Percentiles rank a stretch among this genome's conserved stretches.
phyloP scores from a whole-genome alignment of 2,888 invertebrate species.

The Emesis castigata region DNA sequence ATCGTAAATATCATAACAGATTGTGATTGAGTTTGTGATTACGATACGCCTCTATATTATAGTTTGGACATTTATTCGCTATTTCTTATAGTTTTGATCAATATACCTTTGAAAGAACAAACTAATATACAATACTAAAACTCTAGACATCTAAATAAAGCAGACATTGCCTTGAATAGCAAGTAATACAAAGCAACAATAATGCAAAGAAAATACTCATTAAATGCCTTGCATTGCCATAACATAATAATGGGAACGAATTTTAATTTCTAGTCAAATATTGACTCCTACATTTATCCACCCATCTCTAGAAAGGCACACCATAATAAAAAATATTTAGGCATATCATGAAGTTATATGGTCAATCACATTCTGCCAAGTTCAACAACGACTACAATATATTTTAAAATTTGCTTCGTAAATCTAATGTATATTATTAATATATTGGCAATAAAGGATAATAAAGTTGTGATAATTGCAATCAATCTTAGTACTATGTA shows the following conservation, averaged over 20 bases:
- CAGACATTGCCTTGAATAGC: not conserved
- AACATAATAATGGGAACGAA: too few relatives aligned
- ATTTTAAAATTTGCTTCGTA: not conserved
- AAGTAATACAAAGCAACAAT: too few relatives aligned
- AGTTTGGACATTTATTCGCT: not conserved
- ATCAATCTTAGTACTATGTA: conserved; percentile 80
- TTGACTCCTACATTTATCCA: too few relatives aligned
- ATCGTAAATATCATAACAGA: not conserved
- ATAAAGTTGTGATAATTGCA: conserved; percentile 72
- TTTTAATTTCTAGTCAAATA: too few relatives aligned
- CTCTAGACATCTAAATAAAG: too few relatives aligned
- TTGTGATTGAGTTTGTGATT: not conserved
- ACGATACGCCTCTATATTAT: not conserved
- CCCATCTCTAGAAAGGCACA: too few relatives aligned
- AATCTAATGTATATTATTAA: not conserved
- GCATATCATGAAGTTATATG: not conserved
- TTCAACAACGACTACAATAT: not conserved
- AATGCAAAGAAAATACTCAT: too few relatives aligned
- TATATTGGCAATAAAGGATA: conserved; percentile 60
- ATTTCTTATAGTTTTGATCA: too few relatives aligned
- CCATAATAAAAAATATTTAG: not conserved
- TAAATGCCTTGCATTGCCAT: too few relatives aligned
- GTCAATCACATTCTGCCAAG: not conserved
- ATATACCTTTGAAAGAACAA: not conserved
- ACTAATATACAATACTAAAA: not conserved